Conservation (phyloP, 2,113 vertebrate species). For the Connochaetes taurinus region DNA sequence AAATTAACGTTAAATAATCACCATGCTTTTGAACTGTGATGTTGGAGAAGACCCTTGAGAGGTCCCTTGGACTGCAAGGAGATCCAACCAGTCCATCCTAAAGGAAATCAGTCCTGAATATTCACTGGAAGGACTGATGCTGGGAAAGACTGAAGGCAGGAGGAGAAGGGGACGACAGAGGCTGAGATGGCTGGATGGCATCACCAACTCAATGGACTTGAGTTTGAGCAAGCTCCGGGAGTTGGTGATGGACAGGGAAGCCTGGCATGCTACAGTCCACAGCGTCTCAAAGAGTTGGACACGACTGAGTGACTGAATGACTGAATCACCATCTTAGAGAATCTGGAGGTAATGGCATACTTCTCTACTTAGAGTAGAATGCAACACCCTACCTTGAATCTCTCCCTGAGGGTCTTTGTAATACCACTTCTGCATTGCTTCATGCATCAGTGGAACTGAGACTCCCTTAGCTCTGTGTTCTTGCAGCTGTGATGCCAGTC, state of each 20-base stretch:
- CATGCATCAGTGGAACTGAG: slow-evolving; percentile 87
- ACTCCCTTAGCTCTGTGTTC: slow-evolving; percentile 89
- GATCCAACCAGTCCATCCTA: neutral
- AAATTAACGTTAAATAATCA: neutral
- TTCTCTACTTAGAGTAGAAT: slow-evolving; percentile 49
- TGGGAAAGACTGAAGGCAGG: neutral
- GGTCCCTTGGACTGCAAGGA: neutral
- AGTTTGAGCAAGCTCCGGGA: neutral
- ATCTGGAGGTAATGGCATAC: neutral
- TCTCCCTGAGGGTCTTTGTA: slow-evolving; percentile 99
- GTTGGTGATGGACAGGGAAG: neutral
- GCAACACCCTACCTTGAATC: slow-evolving; percentile 89
- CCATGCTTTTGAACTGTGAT: neutral
- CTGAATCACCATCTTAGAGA: neutral
- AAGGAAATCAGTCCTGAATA: neutral
- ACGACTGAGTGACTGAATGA: neutral
- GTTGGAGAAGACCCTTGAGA: neutral
- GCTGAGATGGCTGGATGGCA: neutral
- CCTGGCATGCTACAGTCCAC: neutral
- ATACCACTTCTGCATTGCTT: slow-evolving; percentile 98
- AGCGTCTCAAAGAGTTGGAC: neutral
- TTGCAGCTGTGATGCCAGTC: slow-evolving; percentile 86
- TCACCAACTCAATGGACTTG: neutral
- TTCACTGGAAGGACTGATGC: neutral
- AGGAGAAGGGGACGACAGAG: neutral